These are phyloP conservation scores for Pan troglodytes DNA, from an alignment of 2,113 vertebrate species.

Conservation along the genomic window DNA sequence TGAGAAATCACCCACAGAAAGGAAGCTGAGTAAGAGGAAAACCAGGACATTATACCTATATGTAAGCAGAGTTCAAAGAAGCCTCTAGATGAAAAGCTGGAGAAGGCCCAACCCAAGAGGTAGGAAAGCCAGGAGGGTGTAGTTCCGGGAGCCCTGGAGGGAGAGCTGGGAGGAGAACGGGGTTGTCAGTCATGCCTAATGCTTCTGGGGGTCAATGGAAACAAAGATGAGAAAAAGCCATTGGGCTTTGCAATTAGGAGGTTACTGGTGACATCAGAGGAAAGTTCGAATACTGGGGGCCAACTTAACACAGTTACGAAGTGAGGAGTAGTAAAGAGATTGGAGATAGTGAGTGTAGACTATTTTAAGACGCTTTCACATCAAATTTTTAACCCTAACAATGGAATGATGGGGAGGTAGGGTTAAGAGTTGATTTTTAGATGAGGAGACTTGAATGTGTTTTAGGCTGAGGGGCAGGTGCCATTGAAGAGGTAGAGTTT, in stretches of 20 bases:
- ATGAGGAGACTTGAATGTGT: not conserved
- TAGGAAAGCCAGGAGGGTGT: not conserved
- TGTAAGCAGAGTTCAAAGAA: not conserved
- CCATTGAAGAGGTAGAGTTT: not conserved
- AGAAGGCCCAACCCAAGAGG: not conserved
- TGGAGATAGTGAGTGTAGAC: not conserved
- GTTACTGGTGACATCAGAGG: not conserved
- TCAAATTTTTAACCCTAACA: constrained; percentile 33
- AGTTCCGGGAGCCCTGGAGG: not conserved
- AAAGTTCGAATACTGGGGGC: not conserved
- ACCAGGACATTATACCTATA: rapidly evolving
- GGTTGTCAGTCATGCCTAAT: rapidly evolving
- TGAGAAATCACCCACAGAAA: not conserved
- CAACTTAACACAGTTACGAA: not conserved
- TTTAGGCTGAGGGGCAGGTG: not conserved
- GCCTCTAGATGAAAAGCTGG: not conserved
- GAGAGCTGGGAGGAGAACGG: not conserved
- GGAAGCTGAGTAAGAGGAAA: not conserved
- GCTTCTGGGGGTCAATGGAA: not conserved
- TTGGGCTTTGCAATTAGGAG: not conserved
- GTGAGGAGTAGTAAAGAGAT: not conserved
- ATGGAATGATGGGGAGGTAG: constrained; percentile 5
- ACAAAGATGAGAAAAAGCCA: not conserved
- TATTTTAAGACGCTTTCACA: constrained; percentile 14
- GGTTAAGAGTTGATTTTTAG: constrained; percentile 7